Evolutionary conservation across 2,888 invertebrate species (phyloP).

Genomic region (Hirudinaria manillensis): DNA sequence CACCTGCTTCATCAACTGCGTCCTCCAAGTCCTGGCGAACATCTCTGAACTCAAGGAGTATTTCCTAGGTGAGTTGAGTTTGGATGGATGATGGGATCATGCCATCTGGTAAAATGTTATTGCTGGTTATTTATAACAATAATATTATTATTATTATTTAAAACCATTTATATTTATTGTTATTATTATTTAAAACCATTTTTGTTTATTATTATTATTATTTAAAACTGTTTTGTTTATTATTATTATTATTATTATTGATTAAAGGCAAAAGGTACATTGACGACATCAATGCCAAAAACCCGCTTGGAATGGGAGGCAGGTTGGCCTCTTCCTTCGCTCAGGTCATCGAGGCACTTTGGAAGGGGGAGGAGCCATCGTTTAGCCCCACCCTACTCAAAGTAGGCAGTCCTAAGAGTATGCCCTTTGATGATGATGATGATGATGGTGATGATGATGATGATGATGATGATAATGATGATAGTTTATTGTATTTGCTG

Average conservation of each 20-base stretch:
- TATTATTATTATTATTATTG: background rate
- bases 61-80: constrained; percentile 52
- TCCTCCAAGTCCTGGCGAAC: constrained; percentile 57
- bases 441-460: too few relatives aligned
- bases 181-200: constrained; percentile 5
- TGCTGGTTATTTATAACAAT: background rate
- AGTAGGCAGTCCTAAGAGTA: constrained; percentile 36
- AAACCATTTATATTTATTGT: constrained; percentile 41
- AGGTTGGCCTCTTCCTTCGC: constrained; percentile 57
- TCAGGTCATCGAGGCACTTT: constrained; percentile 55
- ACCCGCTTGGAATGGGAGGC: constrained; percentile 57
- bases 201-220: background rate
- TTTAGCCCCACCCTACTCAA: constrained; percentile 57
- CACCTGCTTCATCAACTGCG: constrained; percentile 60
- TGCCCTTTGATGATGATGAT: too few relatives aligned
- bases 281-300: constrained; percentile 56
- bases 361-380: constrained; percentile 54
- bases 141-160: constrained; percentile 21
- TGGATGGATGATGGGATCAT: background rate
- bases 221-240: background rate
- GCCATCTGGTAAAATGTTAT: background rate
- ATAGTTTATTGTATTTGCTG: too few relatives aligned
- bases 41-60: constrained; percentile 57
- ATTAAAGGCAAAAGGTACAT: constrained; percentile 49
- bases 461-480: background rate